Evolutionary conservation across 2,797 vertebrate species (phyloP).

Genomic region (Vespertilio murinus): DNA sequence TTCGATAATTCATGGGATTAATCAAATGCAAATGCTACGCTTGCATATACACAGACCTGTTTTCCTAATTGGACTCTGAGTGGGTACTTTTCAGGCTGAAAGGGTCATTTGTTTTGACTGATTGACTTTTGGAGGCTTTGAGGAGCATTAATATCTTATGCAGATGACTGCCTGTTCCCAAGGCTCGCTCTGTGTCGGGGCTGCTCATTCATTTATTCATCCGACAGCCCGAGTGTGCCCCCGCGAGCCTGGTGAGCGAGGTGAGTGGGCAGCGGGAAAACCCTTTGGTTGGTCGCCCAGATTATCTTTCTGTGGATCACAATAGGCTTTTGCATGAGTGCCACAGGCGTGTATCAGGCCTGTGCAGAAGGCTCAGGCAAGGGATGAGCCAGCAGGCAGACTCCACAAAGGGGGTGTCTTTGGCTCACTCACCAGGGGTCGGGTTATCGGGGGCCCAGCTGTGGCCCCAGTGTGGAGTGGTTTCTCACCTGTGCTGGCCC

Average conservation of each 20-base stretch:
- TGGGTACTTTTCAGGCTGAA: slow-evolving; percentile 77
- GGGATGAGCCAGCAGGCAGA: not conserved
- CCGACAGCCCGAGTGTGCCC: not conserved
- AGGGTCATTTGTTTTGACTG: slow-evolving; percentile 79
- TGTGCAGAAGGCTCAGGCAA: not conserved
- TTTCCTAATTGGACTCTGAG: slow-evolving; percentile 80
- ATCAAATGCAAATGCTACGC: slow-evolving; percentile 69
- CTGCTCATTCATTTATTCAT: slow-evolving; percentile 5
- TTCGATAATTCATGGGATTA: slow-evolving; percentile 74
- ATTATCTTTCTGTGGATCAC: slow-evolving; percentile 29
- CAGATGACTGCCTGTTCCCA: slow-evolving; percentile 76
- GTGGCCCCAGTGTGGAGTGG: not conserved
- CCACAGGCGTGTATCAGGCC: not conserved
- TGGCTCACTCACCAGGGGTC: not conserved
- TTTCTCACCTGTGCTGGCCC: not conserved
- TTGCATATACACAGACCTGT: slow-evolving; percentile 70
- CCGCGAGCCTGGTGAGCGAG: not conserved
- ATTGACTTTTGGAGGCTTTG: slow-evolving; percentile 75
- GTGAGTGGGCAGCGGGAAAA: not conserved
- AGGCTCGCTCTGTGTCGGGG: slow-evolving; percentile 56
- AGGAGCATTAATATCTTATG: slow-evolving; percentile 73
- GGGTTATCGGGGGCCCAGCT: not conserved
- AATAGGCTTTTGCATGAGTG: not conserved
- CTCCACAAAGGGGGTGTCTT: not conserved
- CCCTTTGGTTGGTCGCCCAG: not conserved